These are phyloP conservation scores for Ardeotis arabs DNA, from an alignment of 2,113 vertebrate species.

Conservation along the genomic window DNA sequence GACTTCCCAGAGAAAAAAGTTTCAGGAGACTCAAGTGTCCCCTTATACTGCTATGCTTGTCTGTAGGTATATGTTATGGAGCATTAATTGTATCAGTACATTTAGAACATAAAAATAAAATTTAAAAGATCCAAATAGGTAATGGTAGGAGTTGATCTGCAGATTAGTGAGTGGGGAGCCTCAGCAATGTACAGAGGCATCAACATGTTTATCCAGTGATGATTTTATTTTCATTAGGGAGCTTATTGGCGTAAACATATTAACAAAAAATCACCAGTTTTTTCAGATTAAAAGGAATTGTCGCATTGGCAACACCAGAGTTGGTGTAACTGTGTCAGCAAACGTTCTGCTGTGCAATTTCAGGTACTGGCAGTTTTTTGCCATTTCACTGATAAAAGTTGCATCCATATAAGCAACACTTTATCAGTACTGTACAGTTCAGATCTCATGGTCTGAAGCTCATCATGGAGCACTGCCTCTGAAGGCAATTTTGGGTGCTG, in stretches of 20 bases:
- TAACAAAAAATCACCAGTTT: background rate
- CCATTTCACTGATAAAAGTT: background rate
- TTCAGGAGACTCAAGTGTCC: background rate
- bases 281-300: too few relatives aligned
- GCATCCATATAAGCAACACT: background rate
- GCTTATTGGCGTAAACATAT: background rate
- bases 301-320: too few relatives aligned
- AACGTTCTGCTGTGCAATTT: background rate
- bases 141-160: background rate
- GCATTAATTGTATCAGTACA: background rate
- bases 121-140: background rate
- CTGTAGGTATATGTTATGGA: background rate
- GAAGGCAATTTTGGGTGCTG: background rate
- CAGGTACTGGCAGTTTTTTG: background rate
- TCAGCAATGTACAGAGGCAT: background rate
- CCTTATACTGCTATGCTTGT: background rate
- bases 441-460: background rate
- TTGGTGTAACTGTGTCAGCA: background rate
- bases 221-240: background rate
- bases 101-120: background rate
- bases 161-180: background rate
- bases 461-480: background rate
- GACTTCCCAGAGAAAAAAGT: background rate
- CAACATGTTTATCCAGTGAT: fast-evolving
- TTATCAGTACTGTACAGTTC: background rate